Conservation (phyloP, 2,797 vertebrate species). For the Squalus acanthias region DNA sequence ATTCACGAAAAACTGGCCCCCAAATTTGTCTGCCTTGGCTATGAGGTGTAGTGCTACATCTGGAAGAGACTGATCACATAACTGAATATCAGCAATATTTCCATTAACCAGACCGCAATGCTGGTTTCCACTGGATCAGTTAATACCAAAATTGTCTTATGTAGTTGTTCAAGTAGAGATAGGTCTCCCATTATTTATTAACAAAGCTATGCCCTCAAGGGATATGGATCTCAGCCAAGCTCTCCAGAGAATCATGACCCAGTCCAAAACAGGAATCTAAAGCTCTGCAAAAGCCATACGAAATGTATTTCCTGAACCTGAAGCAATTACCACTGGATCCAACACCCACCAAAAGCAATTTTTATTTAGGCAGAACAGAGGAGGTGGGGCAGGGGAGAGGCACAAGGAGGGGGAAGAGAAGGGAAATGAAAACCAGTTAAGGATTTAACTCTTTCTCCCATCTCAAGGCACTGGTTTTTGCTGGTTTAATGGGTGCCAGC, state of each 20-base stretch:
- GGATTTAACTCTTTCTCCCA: neutral
- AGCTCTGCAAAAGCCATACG: neutral
- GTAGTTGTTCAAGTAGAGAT: neutral
- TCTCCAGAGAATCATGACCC: neutral
- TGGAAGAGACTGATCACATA: neutral
- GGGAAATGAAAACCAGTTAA: neutral
- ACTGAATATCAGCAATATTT: neutral
- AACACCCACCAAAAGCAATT: neutral
- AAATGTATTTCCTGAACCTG: neutral
- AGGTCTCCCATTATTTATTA: neutral
- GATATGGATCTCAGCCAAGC: neutral
- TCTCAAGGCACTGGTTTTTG: neutral
- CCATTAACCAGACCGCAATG: neutral
- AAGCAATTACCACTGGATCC: neutral
- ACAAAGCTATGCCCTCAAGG: neutral
- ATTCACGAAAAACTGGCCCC: neutral
- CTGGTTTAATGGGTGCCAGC: neutral
- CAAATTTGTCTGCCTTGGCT: neutral
- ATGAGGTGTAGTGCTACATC: neutral
- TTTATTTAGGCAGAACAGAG: neutral
- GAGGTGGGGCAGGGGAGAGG: neutral
- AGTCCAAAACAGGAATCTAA: neutral
- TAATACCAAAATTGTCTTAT: neutral
- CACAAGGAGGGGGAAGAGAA: neutral
- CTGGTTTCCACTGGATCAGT: neutral